Percentiles rank a stretch among this genome's conserved stretches.
Evolutionary conservation across 2,113 vertebrate species (phyloP).

Genomic region (Pteropus alecto): DNA sequence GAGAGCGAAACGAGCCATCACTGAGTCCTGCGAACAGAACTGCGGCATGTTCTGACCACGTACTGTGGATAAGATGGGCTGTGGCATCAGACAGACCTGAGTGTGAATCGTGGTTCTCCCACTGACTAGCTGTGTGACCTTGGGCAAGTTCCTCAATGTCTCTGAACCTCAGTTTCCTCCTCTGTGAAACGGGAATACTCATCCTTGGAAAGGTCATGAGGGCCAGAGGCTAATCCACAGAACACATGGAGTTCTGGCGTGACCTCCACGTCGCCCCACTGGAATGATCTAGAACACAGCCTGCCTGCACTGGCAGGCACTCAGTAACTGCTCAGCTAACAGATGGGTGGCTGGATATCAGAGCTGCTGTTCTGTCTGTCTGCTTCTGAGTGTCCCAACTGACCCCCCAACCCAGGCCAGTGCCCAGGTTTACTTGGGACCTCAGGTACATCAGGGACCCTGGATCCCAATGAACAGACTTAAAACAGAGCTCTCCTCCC

Average conservation of each 20-base stretch:
- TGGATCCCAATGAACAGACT: not conserved
- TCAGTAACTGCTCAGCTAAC: not conserved
- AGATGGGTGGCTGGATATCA: accelerated
- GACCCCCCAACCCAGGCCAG: not conserved
- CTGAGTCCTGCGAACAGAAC: not conserved
- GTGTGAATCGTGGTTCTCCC: not conserved
- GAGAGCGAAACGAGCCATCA: not conserved
- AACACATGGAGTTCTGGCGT: not conserved
- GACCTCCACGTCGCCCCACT: not conserved
- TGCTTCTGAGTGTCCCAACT: not conserved
- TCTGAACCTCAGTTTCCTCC: not conserved
- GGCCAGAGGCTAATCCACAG: not conserved
- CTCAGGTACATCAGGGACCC: not conserved
- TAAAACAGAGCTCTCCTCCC: not conserved
- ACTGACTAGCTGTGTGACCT: not conserved
- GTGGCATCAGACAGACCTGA: not conserved
- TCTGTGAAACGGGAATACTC: not conserved
- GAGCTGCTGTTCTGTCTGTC: not conserved
- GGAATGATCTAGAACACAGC: too few species aligned
- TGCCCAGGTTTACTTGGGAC: too few species aligned
- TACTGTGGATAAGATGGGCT: not conserved
- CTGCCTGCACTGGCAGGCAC: too few species aligned
- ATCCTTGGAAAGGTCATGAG: not conserved
- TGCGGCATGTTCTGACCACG: not conserved
- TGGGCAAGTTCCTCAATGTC: not conserved